Base-by-base conservation (phyloP, 2,888 invertebrate species). In the Esperia sulphurella region DNA sequence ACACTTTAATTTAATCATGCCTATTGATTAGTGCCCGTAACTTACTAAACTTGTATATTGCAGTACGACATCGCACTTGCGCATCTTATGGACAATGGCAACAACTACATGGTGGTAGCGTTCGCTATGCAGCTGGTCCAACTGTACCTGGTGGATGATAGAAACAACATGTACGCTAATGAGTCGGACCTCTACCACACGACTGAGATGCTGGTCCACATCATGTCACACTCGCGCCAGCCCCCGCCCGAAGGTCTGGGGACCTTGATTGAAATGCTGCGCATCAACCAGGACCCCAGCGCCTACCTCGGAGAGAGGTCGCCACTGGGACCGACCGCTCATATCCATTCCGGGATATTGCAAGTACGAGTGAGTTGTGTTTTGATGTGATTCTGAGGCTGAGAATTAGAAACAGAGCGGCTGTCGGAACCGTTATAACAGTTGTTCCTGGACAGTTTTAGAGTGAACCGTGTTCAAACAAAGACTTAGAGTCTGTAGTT, bases 61-160 rank as follows among this genome's bases (percentile, higher is more conserved):
- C 92, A 95, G 78, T 95, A 95, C 66, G 98, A 98, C 80, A 78
- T 95, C 46, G 93, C 95, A 43, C 80, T 98, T 30, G 95, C 97
- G 0, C 94, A 95, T 63, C 92, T 94, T 55, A 95, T 98, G 93
- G 98, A 98, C 62, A 94, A 93, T 71, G 97, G 96, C 0, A 93
- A 92, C 69, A 95, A 94, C 77, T 92, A 91, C 59, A 91, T 96
- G 83, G 96, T 96, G 0, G 94, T 97, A 0, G 93, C 93, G 6
- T 97, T 98, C 75, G 96, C 97, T 10, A 98, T 97, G 93, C 97
- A 97, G 65, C 88, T 98, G 14, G 93, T 98, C 1, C 97, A 96
- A 78, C 90, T 96, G 49, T 95, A 97, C 70, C 90, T 97, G 14
- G 92, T 97, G 42, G 97, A 94, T 53, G 97, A 97, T 65, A 91